Evolutionary conservation across 2,797 vertebrate species (phyloP), one percentile per base, ranked within the genome.

Genomic region (Danio kyathit): DNA sequence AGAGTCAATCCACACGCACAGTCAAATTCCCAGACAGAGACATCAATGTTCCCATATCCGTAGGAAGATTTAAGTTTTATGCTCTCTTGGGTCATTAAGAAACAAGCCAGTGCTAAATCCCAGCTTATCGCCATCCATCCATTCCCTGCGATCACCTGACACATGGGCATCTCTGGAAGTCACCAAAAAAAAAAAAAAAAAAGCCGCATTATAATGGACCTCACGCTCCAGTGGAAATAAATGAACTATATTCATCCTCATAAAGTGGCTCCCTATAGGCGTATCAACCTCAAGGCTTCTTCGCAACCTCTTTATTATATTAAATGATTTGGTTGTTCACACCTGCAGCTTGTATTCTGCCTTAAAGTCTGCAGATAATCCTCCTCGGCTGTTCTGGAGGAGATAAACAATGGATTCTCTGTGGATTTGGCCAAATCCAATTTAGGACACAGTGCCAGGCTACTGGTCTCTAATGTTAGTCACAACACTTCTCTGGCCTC

Each of bases 371-470:
- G 7, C 29, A 52, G 54, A 75, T 64, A 77, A 76, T 69, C 66
- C 67, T 56, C 83, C 67, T 82, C 72, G 80, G 79, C 79, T 74
- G 79, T 17, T 69, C 64, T 70, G 70, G 54, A 79, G 52, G 51
- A 76, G 80, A 81, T 76, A 86, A 76, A 82, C 80, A 86, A 86
- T 75, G 29, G 67, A 80, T 80, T 72, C 63, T 74, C 72, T 67
- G 43, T 65, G 69, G 66, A 82, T 80, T 82, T 67, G 67, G 44
- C 44, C 60, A 80, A 81, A 83, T 82, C 76, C 63, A 78, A 76
- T 84, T 84, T 77, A 65, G 16, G 64, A 76, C 38, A 41, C 44
- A 66, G 49, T 29, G 29, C 12, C 0, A 6, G 61, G 54, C 41
- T 52, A 71, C 64, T 57, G 38, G 70, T 16, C 54, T 74, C 70